Conservation (phyloP, 2,888 invertebrate genomes). For the Diloba caeruleocephala region DNA sequence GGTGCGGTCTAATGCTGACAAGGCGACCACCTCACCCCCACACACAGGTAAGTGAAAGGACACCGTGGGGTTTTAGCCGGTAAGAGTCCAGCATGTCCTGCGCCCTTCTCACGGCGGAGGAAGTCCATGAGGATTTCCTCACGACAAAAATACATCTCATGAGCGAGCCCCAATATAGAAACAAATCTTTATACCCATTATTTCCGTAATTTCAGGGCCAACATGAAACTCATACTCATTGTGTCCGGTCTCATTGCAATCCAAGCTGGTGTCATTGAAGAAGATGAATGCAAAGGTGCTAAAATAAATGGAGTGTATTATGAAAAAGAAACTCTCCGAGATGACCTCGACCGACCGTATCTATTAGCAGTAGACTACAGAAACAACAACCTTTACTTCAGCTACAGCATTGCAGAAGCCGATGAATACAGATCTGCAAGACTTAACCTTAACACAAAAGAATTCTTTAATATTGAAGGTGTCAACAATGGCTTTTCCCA, state of each 20-base stretch:
- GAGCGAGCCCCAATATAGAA: neutral
- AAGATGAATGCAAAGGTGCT: conserved; percentile 62
- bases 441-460: conserved; percentile 70
- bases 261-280: conserved; percentile 63
- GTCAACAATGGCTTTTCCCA: conserved; percentile 75
- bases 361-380: conserved; percentile 70
- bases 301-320: conserved; percentile 63
- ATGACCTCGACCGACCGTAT: conserved; percentile 71
- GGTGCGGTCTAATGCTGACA: too few species aligned
- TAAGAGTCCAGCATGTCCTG: too few species aligned
- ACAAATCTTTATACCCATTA: neutral
- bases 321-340: conserved; percentile 66
- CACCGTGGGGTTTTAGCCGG: too few species aligned
- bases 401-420: conserved; percentile 63
- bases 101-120: too few species aligned
- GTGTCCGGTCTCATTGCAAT: conserved; percentile 55
- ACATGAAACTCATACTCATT: conserved; percentile 62
- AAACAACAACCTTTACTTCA: conserved; percentile 74
- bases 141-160: too few species aligned
- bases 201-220: conserved; percentile 40
- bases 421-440: conserved; percentile 68
- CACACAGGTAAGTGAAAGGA: too few species aligned
- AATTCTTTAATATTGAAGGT: conserved; percentile 66
- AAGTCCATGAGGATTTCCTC: too few species aligned
- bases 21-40: too few species aligned